Percentiles rank a stretch among this genome's conserved stretches.
phyloP scores from a whole-genome alignment of 35 echinoderm and acorn worm species.

The Diadema setosum region DNA sequence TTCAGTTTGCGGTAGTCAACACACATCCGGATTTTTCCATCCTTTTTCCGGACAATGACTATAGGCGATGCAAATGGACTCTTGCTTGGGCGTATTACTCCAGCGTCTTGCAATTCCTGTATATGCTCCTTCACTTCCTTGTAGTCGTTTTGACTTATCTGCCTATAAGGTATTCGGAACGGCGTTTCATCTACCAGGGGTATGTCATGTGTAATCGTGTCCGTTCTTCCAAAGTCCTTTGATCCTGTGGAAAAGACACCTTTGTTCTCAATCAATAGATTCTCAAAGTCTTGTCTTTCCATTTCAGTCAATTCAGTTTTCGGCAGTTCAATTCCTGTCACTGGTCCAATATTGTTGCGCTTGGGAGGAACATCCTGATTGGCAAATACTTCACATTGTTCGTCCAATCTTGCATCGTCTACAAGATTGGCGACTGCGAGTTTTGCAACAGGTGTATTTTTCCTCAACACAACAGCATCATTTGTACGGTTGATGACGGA shows the following conservation, averaged over 20 bases:
- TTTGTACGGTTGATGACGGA: neutral
- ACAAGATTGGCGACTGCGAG: neutral
- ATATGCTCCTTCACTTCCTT: conserved; percentile 40
- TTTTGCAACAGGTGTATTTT: neutral
- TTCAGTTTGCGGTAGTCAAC: conserved; percentile 67
- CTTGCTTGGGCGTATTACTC: conserved; percentile 4
- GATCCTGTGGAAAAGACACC: conserved; percentile 39
- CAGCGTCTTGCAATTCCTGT: neutral
- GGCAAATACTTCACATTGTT: too few species aligned
- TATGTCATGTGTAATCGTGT: conserved; percentile 12
- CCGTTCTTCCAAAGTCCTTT: conserved; percentile 23
- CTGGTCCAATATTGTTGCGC: neutral
- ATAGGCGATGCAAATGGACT: too few species aligned
- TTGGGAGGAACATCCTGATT: neutral
- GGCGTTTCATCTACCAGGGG: conserved; percentile 5
- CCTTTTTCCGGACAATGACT: too few species aligned
- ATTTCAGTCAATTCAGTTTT: neutral
- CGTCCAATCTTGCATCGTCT: neutral
- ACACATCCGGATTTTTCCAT: conserved; percentile 35
- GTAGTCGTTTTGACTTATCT: conserved; percentile 3
- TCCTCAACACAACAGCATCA: neutral
- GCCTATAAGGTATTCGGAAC: conserved; percentile 32
- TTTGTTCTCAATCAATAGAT: neutral
- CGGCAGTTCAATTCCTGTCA: neutral
- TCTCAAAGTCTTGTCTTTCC: neutral